Evolutionary conservation across 1,140 invertebrate species (phyloP), one percentile per base, ranked within the genome.

Genomic region (Portunus trituberculatus): DNA sequence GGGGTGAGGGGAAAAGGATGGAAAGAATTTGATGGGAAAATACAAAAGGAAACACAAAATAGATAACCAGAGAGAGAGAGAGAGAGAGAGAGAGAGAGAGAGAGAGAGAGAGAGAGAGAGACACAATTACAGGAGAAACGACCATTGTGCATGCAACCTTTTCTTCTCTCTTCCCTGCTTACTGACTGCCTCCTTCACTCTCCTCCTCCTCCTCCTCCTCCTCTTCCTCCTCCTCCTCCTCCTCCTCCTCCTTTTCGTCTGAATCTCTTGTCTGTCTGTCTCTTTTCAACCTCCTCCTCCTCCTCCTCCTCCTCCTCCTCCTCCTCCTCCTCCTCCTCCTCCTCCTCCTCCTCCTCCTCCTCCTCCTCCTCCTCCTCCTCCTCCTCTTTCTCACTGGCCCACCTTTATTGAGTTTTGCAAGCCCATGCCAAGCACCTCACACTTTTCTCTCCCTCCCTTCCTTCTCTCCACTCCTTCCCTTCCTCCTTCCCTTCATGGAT

Each of bases 401-500:
- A 45, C 86, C 86, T 45, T 88, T 28, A 88, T 32, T 88, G 31
- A 20, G 86, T 88, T 88, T 88, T 88, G 45, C 45, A 45, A 88
- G 12, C 86, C 86, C 12, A 45, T 32, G 31, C 86, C 86, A 45
- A 31, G 14, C 86, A 45, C 28, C 20, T 25, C 29, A 16, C 86
- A 31, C 83, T 39, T 86, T 88, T 32, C 52, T 59, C 52, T 20
- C n/a, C 31, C n/a, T 88, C 29, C 31, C 20, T 88, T 88, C 86
- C 7, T 32, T 46, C 31, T 25, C 1, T 46, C 14, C 86, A 32
- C 10, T 32, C 45, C 86, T 32, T 88, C 52, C 52, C 52, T 59
- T 4, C 29, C 45, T 46, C 25, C 86, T 25, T 88, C 86, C 29
- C 16, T 32, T 46, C 86, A 31, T 88, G 86, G 32, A 88, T 39